Conservation (phyloP, 92 coral and sea anemone species). For the Paragorgia papillata region DNA sequence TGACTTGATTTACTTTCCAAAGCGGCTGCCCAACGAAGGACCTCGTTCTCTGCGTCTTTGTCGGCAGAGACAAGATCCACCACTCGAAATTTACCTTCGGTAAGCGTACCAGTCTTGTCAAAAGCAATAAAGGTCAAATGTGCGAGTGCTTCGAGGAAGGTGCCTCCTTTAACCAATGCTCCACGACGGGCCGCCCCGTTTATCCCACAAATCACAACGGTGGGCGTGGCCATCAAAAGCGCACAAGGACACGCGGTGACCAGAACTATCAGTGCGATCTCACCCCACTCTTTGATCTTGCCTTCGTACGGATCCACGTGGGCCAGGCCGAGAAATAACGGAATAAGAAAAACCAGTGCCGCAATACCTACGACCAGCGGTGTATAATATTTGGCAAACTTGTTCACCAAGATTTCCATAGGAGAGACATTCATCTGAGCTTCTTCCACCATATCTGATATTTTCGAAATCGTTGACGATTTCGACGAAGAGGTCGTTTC, state of each 20-base stretch:
- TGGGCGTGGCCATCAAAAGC: slow-evolving; percentile 98
- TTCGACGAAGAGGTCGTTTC: slow-evolving; percentile 85
- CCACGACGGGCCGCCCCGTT: slow-evolving; percentile 96
- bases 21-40: slow-evolving; percentile 92
- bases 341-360: slow-evolving; percentile 76
- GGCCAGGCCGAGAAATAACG: slow-evolving; percentile 85
- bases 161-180: slow-evolving; percentile 90
- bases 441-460: slow-evolving; percentile 65
- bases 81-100: slow-evolving; percentile 67
- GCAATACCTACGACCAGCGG: slow-evolving; percentile 77
- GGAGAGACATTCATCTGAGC: slow-evolving; percentile 86
- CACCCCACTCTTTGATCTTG: slow-evolving; percentile 80
- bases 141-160: slow-evolving; percentile 78
- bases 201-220: slow-evolving; percentile 90
- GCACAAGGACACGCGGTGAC: slow-evolving; percentile 99
- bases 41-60: slow-evolving; percentile 66
- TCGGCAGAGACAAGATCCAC: slow-evolving; percentile 26
- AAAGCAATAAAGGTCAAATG: slow-evolving; percentile 76
- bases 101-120: slow-evolving; percentile 97
- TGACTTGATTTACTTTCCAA: slow-evolving; percentile 96
- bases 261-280: slow-evolving; percentile 79
- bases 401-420: slow-evolving; percentile 84
- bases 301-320: slow-evolving; percentile 84
- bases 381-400: slow-evolving; percentile 93
- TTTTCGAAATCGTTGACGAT: slow-evolving; percentile 89